Conservation (phyloP, 2,113 vertebrate species). For the Serinus canaria region DNA sequence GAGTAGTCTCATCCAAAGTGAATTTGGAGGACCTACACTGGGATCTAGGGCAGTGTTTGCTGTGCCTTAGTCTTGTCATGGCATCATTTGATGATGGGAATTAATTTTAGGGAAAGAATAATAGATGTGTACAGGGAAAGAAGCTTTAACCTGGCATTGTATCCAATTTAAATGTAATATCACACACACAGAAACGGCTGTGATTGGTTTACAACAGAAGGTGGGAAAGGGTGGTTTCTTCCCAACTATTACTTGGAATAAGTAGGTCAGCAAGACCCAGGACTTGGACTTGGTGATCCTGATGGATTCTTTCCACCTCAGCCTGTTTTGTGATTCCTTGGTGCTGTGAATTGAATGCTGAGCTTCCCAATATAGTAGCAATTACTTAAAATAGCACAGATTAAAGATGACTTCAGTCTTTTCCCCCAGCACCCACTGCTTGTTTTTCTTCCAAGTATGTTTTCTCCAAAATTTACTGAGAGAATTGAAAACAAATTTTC, state of each 20-base stretch:
- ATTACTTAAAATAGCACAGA: not conserved
- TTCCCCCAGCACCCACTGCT: not conserved
- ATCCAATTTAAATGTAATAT: not conserved
- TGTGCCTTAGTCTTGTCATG: not conserved
- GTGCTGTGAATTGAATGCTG: not conserved
- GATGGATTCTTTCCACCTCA: not conserved
- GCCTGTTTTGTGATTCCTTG: not conserved
- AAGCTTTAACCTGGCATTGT: not conserved
- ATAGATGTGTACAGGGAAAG: not conserved
- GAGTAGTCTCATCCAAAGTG: not conserved
- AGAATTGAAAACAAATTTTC: not conserved
- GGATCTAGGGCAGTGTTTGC: not conserved
- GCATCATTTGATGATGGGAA: not conserved
- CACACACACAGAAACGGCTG: fast-evolving
- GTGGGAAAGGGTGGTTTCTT: not conserved
- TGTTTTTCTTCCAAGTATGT: not conserved
- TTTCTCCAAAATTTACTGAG: not conserved
- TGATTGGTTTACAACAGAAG: not conserved
- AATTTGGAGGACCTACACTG: not conserved
- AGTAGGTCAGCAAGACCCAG: not conserved
- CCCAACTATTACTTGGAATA: not conserved
- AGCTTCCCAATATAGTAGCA: not conserved
- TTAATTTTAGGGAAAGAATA: not conserved
- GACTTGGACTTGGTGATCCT: not conserved
- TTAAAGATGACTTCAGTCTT: not conserved